Evolutionary conservation across 2,888 invertebrate genomes (phyloP), one percentile per base, ranked within the genome.

Genomic region (Epirrita christyi): DNA sequence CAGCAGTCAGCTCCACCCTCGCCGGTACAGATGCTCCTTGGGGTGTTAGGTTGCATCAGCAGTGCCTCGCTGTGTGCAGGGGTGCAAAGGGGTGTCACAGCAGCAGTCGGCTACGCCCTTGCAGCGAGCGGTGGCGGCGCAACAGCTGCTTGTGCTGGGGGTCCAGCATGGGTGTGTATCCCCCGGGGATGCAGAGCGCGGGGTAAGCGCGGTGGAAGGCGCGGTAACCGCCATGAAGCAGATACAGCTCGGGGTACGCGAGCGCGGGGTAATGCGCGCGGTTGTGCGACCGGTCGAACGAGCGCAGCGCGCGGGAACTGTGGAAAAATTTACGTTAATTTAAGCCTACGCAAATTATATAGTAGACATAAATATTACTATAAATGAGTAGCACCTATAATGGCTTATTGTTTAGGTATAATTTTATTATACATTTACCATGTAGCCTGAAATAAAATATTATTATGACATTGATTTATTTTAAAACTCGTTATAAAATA

Each of bases 201-300:
- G 94, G 88, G 75, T 95, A 94, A 0, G 92, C 86, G 67, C 94
- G 93, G 83, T 93, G 98, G 91, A 99, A 98, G 29, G 81, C 73
- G 1, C 82, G 62, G 75, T 91, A 92, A 0, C 91, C 91, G 8
- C 97, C 97, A 76, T 98, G 96, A 21, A 99, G 93, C 1, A 99
- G 92, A 86, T 99, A 99, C 1, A 98, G 92, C 85, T 99, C 99
- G 0, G 99, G 99, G 91, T 97, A 98, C 78, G 96, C 93, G 0
- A 99, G 92, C 0, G 94, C 90, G 0, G 99, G 99, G 85, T 98
- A 99, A 61, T 93, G 88, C 11, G 94, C 94, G 0, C 99, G 94
- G 86, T 99, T 99, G 9, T 37, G 37, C 0, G 50, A 41, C 0
- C 59, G 54, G 14, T 54, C 58, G 27, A 42, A 42, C 0, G 53